A percentile compares a stretch with the other conserved stretches of the same genome.
phyloP scores from a whole-genome alignment of 2,888 invertebrate species.

The Leucophora obtusa region DNA sequence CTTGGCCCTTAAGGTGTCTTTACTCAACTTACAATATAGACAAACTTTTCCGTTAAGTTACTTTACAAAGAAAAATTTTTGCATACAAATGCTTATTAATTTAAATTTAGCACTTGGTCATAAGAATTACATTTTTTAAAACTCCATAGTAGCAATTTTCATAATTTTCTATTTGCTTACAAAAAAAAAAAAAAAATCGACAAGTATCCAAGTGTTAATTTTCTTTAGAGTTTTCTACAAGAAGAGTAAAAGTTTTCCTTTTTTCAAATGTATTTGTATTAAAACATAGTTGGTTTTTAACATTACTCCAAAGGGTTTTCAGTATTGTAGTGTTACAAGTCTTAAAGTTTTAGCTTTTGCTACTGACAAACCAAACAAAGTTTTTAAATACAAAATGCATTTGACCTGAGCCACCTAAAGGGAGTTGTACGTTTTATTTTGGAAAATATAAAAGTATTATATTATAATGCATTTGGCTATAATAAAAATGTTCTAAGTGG shows the following conservation, averaged over 20 bases:
- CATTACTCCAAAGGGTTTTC: slow-evolving; percentile 40
- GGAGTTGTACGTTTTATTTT: slow-evolving; percentile 4
- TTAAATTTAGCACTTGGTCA: slow-evolving; percentile 62
- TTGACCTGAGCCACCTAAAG: slow-evolving; percentile 22
- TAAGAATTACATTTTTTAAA: slow-evolving; percentile 35
- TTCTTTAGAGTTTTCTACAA: slow-evolving; percentile 57
- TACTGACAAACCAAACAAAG: slow-evolving; percentile 46
- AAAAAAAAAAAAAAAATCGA: slow-evolving; percentile 43
- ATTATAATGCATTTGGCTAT: slow-evolving; percentile 45
- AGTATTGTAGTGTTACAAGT: slow-evolving; percentile 36
- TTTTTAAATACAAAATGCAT: slow-evolving; percentile 8
- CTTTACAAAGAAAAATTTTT: slow-evolving; percentile 26
- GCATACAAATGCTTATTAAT: slow-evolving; percentile 65
- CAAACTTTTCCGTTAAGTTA: slow-evolving; percentile 27
- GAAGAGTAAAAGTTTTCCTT: slow-evolving; percentile 31
- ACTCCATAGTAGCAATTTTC: slow-evolving; percentile 33
- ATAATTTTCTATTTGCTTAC: slow-evolving; percentile 50
- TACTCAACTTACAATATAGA: slow-evolving; percentile 40
- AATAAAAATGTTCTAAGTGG: slow-evolving; percentile 69
- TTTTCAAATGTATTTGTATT: slow-evolving; percentile 15
- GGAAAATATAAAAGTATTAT: not conserved
- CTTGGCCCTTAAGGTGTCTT: slow-evolving; percentile 59
- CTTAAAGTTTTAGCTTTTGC: slow-evolving; percentile 49
- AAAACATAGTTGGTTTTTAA: slow-evolving; percentile 9
- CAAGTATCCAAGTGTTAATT: slow-evolving; percentile 61